Evolutionary conservation across 2,113 vertebrate species (phyloP).

Genomic region (Gymnarchus niloticus): DNA sequence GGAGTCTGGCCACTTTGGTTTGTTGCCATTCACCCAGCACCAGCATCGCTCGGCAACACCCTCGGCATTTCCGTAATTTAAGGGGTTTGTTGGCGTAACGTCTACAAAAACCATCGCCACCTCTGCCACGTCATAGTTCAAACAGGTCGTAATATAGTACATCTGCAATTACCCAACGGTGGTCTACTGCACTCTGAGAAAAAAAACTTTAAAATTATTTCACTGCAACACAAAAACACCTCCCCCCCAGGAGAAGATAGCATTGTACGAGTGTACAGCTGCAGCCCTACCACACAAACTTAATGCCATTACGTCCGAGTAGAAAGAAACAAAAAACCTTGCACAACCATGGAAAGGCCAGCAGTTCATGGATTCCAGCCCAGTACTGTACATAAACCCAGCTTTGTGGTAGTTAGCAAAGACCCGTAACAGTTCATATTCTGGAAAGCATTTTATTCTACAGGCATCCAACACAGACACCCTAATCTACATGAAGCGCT

Average conservation of each 20-base stretch:
- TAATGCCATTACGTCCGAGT: neutral
- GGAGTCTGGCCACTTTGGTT: neutral
- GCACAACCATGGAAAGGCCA: neutral
- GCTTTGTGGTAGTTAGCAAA: constrained; percentile 27
- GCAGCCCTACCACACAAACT: neutral
- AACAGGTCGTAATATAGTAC: neutral
- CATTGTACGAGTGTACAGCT: neutral
- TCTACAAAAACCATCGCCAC: neutral
- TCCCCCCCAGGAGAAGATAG: neutral
- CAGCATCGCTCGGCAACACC: neutral
- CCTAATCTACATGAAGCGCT: neutral
- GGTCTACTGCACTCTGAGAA: neutral
- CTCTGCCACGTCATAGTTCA: neutral
- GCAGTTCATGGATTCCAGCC: constrained; percentile 31
- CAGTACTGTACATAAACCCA: constrained; percentile 35
- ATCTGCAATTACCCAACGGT: neutral
- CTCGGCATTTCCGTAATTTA: no score
- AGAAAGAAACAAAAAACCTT: neutral
- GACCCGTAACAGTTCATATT: constrained; percentile 15
- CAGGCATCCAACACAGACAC: neutral
- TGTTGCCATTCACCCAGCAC: neutral
- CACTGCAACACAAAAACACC: neutral
- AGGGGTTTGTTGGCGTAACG: no score
- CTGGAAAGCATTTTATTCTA: constrained; percentile 20
- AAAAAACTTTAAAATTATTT: neutral